phyloP scores from a whole-genome alignment of 1,140 invertebrate genomes.

The Marisa cornuarietis region DNA sequence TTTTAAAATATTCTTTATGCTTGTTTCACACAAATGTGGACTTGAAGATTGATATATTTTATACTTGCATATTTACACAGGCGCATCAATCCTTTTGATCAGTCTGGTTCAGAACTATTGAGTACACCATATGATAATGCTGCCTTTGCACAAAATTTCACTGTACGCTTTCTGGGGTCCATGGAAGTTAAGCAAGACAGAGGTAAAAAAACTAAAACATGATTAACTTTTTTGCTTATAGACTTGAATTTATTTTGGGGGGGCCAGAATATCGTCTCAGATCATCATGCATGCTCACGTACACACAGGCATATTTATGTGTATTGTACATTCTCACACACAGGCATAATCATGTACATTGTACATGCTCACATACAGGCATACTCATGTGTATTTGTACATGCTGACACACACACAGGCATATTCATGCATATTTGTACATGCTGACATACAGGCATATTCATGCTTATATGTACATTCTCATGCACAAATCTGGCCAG shows the following conservation, averaged over 20 bases:
- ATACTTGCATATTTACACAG: conserved; percentile 33
- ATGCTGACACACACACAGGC: not conserved
- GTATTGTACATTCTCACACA: not conserved
- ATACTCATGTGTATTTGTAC: not conserved
- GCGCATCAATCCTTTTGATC: conserved; percentile 65
- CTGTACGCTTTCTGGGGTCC: conserved; percentile 61
- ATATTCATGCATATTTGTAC: not conserved
- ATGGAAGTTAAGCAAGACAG: conserved; percentile 63
- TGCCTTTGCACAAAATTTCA: conserved; percentile 58
- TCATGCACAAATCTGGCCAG: too few relatives aligned
- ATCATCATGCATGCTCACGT: not conserved
- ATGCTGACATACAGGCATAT: not conserved
- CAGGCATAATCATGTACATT: not conserved
- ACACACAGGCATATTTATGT: not conserved
- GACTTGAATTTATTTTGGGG: not conserved
- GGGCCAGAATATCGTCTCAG: not conserved
- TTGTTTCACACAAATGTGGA: too few relatives aligned
- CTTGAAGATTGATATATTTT: too few relatives aligned
- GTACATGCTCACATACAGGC: not conserved
- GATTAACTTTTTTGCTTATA: not conserved
- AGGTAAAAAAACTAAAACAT: conserved; percentile 53
- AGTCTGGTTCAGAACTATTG: conserved; percentile 48
- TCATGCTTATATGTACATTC: not conserved
- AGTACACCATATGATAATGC: conserved; percentile 52
- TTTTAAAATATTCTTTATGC: too few relatives aligned